Evolutionary conservation across 2,113 vertebrate genomes (phyloP), one percentile per base, ranked within the genome.

Genomic region (Amphilophus citrinellus): DNA sequence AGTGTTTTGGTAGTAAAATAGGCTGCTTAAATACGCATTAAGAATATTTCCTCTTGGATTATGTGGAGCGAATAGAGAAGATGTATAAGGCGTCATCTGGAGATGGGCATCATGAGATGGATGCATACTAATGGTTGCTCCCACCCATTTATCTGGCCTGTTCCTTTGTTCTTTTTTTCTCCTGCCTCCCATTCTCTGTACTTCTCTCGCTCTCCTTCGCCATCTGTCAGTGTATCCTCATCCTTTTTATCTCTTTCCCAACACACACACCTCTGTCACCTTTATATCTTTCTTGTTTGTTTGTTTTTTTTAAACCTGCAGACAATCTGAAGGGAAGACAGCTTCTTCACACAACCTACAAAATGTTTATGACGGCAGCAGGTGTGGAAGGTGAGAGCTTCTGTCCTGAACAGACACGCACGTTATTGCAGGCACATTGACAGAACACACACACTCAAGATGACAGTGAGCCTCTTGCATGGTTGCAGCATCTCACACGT

Each of bases 361-460:
- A 98, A 96, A 98, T 98, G 97, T 98, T 98, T 94, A 97, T 98
- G 97, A 97, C 94, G 7, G 97, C 97, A 2, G 97, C 97, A 76
- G 97, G 97, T 88, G 96, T 98, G 73, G 97, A 98, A 83, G 97
- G 97, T 98, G 91, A 97, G 96, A 56, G 76, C 76, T 79, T 80
- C 82, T 77, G 50, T 78, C 82, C 76, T 11, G 10, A 58, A 86
- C 68, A 89, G 14, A 88, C 82, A 81, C 79, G 53, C 62, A 63
- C 59, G 62, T 27, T 15, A 32, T 24, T 7, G 44, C 65, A 27
- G 9, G 56, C 20, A 58, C 68, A 9, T 50, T 56, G 47, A 35
- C 77, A 17, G 39, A 71, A 81, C 86, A 73, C 60, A 80, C 47
- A 30, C 83, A 27, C 37, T 30, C 39, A 53, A 56, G 85, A 84